Base-by-base conservation (phyloP, 2,888 invertebrate species). In the Caenorhabditis sulstoni region DNA sequence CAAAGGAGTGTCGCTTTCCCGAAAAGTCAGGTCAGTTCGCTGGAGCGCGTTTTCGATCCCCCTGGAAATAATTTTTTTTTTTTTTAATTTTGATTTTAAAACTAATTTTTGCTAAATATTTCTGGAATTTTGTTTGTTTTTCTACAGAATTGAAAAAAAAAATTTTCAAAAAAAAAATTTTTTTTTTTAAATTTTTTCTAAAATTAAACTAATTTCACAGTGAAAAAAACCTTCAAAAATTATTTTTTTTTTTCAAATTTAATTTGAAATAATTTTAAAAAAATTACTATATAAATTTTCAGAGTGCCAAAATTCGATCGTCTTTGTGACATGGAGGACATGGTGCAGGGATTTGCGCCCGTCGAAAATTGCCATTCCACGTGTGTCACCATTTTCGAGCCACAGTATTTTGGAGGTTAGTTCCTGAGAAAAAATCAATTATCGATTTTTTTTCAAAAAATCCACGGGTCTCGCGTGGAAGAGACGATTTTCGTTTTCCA, bases 351-450 rank as follows among this genome's bases (percentile, higher is more conserved):
- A 7, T 70, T 80, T 35, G 82, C 84, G 3, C 82, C 83, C 9
- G 81, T 82, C 12, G 83, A 84, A 37, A 39, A 45, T 0, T 85
- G 84, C 53, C 74, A 68, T 23, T 75, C 84, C 0, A 79, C 86
- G 0, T 86, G 86, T 67, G 75, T 86, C 41, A 86, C 86, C 1
- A 79, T 86, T 16, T 86, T 81, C 35, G 86, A 86, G 45, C 84
- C 84, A 23, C 84, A 83, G 52, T 86, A 81, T 65, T 81, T 86
- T 53, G 84, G 84, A 57, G 86, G 85, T 84, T 20, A 66, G 57
- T 47, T 29, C 7, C 7, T 29, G 4, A 29, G 7, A 29, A 29
- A 29, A 29, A 29, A 29, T n/a, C n/a, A n/a, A n/a, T n/a, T n/a
- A n/a, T n/a, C n/a, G n/a, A 29, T 49, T 49, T 49, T 49, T 49